A percentile compares a stretch with the other conserved stretches of the same genome.
phyloP scores from a whole-genome alignment of 2,113 vertebrate species.

The Maccullochella peelii region DNA sequence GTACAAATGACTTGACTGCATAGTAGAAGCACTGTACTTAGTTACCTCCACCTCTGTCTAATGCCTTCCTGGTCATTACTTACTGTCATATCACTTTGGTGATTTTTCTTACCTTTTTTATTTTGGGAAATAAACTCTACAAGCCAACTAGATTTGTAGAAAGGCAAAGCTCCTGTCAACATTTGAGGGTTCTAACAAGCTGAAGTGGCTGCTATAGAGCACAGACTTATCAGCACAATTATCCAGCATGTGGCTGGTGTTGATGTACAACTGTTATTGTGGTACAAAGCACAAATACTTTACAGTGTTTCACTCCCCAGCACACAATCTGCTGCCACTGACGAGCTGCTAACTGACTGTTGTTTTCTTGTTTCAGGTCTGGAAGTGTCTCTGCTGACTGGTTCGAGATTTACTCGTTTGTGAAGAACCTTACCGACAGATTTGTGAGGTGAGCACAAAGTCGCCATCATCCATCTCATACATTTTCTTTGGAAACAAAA shows the following conservation, averaged over 20 bases:
- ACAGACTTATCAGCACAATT: slow-evolving; percentile 47
- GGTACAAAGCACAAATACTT: slow-evolving; percentile 56
- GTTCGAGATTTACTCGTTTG: slow-evolving; percentile 92
- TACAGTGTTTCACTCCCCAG: slow-evolving; percentile 54
- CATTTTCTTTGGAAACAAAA: neutral
- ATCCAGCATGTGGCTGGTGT: slow-evolving; percentile 68
- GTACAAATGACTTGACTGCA: neutral
- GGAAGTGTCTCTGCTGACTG: slow-evolving; percentile 91
- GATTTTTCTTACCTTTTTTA: neutral
- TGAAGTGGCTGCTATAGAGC: slow-evolving; percentile 40
- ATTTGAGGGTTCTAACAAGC: slow-evolving; percentile 40
- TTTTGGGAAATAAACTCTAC: neutral
- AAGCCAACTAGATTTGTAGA: slow-evolving; percentile 18
- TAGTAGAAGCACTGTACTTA: no score
- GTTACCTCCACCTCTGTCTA: neutral
- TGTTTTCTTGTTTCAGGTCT: slow-evolving; percentile 84
- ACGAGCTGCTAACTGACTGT: slow-evolving; percentile 35
- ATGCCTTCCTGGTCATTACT: neutral
- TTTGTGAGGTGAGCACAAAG: slow-evolving; percentile 90
- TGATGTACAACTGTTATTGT: slow-evolving; percentile 67
- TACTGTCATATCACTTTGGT: neutral
- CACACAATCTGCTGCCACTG: slow-evolving; percentile 50
- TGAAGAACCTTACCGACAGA: slow-evolving; percentile 90
- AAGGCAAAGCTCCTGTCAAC: slow-evolving; percentile 23
- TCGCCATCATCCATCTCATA: neutral